These are phyloP conservation scores for Anniella stebbinsi DNA, from an alignment of 2,797 vertebrate genomes.

Conservation along the genomic window DNA sequence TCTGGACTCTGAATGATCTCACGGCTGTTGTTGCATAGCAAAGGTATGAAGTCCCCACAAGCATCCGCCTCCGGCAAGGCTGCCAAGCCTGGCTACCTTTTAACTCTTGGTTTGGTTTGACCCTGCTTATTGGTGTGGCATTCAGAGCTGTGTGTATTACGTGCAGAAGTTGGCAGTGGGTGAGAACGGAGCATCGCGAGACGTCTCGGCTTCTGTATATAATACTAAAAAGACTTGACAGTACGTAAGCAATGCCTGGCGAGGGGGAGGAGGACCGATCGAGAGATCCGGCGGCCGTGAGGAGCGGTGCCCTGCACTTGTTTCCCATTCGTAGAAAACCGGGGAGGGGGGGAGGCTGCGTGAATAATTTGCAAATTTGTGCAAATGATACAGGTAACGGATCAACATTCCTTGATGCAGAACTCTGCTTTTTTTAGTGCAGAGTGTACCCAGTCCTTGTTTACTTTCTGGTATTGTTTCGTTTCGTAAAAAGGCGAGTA, in stretches of 20 bases:
- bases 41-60: not conserved
- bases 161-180: not conserved
- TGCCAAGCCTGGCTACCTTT: not conserved
- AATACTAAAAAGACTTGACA: not conserved
- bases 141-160: not conserved
- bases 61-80: not conserved
- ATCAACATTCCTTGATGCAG: not conserved
- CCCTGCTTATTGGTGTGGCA: not conserved
- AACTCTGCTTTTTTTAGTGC: not conserved
- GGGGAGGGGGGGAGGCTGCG: not conserved
- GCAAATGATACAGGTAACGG: not conserved
- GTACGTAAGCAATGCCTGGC: too few relatives aligned
- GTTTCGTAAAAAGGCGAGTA: too few relatives aligned
- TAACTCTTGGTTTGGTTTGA: not conserved
- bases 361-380: not conserved
- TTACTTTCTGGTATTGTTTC: too few relatives aligned
- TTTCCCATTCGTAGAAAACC: not conserved
- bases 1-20: conserved; percentile 1
- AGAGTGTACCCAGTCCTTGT: not conserved
- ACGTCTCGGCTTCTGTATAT: not conserved
- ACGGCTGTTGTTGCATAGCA: fast-evolving
- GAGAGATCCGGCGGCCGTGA: not conserved
- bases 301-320: not conserved
- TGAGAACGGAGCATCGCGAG: too few relatives aligned
- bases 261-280: not conserved